Conservation (phyloP, 2,888 invertebrate species). For the Tachystola acroxantha region DNA sequence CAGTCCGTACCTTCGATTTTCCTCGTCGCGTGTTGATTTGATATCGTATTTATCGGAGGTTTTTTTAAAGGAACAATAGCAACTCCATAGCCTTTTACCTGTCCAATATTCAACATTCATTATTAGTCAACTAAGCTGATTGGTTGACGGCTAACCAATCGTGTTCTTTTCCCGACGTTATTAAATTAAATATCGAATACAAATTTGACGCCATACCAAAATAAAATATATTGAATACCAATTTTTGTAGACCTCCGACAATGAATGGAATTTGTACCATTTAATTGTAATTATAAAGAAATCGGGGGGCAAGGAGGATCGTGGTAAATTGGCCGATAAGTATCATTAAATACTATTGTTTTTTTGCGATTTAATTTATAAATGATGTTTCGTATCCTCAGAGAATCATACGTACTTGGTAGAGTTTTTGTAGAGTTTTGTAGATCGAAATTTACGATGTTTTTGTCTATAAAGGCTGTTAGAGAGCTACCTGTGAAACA, state of each 20-base stretch:
- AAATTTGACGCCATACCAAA: conserved; percentile 30
- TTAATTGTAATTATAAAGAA: conserved; percentile 9
- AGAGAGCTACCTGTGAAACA: too few relatives aligned
- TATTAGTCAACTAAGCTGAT: conserved; percentile 50
- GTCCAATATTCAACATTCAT: conserved; percentile 37
- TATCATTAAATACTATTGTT: conserved; percentile 13
- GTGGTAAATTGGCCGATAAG: conserved; percentile 17
- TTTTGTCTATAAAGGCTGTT: too few relatives aligned
- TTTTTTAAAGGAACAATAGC: too few relatives aligned
- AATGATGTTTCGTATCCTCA: conserved; percentile 13
- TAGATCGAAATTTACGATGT: too few relatives aligned
- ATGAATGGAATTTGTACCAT: conserved; percentile 23
- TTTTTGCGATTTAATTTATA: conserved; percentile 16
- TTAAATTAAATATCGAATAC: conserved; percentile 50
- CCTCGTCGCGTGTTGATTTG: too few relatives aligned
- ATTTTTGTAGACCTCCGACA: conserved; percentile 22
- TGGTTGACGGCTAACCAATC: conserved; percentile 55
- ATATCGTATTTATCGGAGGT: too few relatives aligned
- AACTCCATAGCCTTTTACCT: conserved; percentile 39
- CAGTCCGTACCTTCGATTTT: too few relatives aligned
- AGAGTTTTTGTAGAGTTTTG: conserved; percentile 23
- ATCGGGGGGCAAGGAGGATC: conserved; percentile 18
- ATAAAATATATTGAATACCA: conserved; percentile 31
- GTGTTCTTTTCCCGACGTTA: conserved; percentile 28
- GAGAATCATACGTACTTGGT: too few relatives aligned